Evolutionary conservation across 2,113 vertebrate genomes (phyloP).

Genomic region (Urocitellus parryii): DNA sequence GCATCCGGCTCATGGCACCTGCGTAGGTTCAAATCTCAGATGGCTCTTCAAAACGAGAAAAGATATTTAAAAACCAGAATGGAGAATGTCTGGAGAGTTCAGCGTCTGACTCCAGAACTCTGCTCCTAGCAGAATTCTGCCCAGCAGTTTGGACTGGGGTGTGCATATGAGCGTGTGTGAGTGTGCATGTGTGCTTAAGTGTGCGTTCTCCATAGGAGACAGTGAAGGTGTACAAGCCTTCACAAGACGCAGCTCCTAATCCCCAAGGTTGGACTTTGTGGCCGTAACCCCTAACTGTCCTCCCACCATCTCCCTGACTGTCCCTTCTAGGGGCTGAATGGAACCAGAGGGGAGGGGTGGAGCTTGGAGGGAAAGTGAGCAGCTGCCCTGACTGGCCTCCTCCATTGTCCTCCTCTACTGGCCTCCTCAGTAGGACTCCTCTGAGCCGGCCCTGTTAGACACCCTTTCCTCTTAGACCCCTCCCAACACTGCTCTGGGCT

Average conservation of each 20-base stretch:
- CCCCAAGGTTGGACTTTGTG: not conserved
- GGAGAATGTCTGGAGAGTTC: not conserved
- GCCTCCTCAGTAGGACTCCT: not conserved
- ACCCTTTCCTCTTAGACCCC: too few relatives aligned
- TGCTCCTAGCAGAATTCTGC: not conserved
- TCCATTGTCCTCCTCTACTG: not conserved
- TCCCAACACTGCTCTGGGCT: not conserved
- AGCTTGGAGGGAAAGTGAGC: too few relatives aligned
- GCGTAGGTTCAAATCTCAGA: not conserved
- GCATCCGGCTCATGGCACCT: not conserved
- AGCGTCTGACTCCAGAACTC: not conserved
- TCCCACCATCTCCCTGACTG: rapidly evolving
- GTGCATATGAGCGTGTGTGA: too few relatives aligned
- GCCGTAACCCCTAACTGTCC: not conserved
- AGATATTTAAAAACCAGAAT: not conserved
- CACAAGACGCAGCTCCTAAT: not conserved
- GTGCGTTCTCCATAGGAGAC: not conserved
- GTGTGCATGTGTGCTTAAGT: not conserved
- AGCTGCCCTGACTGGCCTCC: too few relatives aligned
- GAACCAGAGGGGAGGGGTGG: not conserved
- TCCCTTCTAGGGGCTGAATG: not conserved
- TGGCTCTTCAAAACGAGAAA: not conserved
- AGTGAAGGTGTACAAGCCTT: not conserved
- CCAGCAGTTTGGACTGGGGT: not conserved
- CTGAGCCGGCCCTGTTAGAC: not conserved